Conservation (phyloP, 2,113 vertebrate species). For the Hippocampus barbouri region DNA sequence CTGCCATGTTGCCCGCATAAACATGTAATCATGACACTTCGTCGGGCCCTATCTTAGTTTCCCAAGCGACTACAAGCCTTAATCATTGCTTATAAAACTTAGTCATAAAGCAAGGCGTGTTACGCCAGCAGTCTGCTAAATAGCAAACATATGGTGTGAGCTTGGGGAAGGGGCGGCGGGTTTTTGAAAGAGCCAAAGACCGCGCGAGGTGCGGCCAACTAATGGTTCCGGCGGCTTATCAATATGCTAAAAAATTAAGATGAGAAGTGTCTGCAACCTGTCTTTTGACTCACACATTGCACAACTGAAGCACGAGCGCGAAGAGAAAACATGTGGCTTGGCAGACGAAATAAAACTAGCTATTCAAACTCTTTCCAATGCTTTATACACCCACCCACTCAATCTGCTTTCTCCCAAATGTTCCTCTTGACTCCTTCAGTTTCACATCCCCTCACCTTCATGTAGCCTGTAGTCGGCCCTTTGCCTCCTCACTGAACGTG, state of each 20-base stretch:
- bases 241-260: constrained; percentile 1
- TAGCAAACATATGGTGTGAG: constrained; percentile 59
- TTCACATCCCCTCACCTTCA: constrained; percentile 65
- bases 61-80: constrained; percentile 64
- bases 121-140: constrained; percentile 55
- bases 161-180: neutral
- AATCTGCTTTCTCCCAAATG: constrained; percentile 21
- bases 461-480: constrained; percentile 62
- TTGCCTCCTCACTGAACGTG: constrained; percentile 51
- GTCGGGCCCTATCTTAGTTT: constrained; percentile 47
- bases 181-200: constrained; percentile 6
- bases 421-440: constrained; percentile 40
- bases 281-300: constrained; percentile 23
- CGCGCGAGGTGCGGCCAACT: constrained; percentile 43
- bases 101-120: constrained; percentile 70
- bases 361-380: constrained; percentile 34
- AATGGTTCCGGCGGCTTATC: constrained; percentile 14
- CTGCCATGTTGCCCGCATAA: constrained; percentile 26
- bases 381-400: constrained; percentile 40
- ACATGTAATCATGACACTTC: constrained; percentile 37
- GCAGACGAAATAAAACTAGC: constrained; percentile 34
- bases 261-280: constrained; percentile 17
- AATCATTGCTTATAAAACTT: constrained; percentile 65
- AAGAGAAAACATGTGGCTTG: constrained; percentile 40
- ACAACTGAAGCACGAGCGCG: constrained; percentile 49